phyloP scores from a whole-genome alignment of 1,140 invertebrate species.

The Calycopis cecrops region DNA sequence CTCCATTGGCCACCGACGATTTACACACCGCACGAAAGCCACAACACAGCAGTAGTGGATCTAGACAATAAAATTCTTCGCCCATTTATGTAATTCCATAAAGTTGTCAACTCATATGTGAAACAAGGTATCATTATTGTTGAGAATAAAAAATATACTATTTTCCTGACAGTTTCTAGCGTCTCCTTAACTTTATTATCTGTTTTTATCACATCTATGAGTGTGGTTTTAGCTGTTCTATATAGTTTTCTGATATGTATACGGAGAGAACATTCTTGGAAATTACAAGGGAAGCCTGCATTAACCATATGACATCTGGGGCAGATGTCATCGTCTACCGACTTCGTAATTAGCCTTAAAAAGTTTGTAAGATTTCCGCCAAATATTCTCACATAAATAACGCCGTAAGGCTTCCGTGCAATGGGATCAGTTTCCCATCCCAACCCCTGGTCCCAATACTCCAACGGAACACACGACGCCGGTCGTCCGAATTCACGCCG shows the following conservation, averaged over 20 bases:
- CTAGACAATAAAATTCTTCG: slow-evolving; percentile 37
- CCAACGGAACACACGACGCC: too few species aligned
- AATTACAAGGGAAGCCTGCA: background rate
- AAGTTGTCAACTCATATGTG: slow-evolving; percentile 37
- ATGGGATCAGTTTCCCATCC: too few species aligned
- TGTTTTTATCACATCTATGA: slow-evolving; percentile 33
- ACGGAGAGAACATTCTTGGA: too few species aligned
- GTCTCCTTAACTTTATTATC: slow-evolving; percentile 26
- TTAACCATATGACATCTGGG: background rate
- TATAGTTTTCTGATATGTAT: slow-evolving; percentile 42
- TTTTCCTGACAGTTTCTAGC: slow-evolving; percentile 28
- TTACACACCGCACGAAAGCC: too few species aligned
- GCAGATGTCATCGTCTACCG: background rate
- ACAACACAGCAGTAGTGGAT: too few species aligned
- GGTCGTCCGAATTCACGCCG: too few species aligned
- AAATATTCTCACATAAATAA: slow-evolving; percentile 25
- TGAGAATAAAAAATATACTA: slow-evolving; percentile 31
- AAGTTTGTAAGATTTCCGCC: slow-evolving; percentile 11
- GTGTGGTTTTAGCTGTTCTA: slow-evolving; percentile 35
- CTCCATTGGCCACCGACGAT: too few species aligned
- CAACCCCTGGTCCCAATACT: too few species aligned
- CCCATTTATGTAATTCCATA: slow-evolving; percentile 45
- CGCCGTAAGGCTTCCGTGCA: slow-evolving; percentile 51
- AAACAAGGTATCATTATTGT: slow-evolving; percentile 33
- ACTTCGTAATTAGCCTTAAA: background rate